Percentiles rank a stretch among this genome's conserved stretches.
These are phyloP conservation scores for Prionailurus viverrinus DNA, from an alignment of 2,113 vertebrate genomes.

Conservation along the genomic window DNA sequence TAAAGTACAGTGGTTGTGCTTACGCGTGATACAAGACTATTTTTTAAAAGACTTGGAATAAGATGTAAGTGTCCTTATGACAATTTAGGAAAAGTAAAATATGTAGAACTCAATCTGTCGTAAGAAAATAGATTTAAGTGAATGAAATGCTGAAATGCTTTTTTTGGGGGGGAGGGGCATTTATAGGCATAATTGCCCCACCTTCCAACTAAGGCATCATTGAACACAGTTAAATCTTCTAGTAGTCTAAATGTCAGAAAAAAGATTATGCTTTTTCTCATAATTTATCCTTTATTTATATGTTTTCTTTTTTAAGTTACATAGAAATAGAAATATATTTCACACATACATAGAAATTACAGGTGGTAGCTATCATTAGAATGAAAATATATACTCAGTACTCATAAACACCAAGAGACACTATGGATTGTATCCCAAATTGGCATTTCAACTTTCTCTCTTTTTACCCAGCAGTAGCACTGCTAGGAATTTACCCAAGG, in stretches of 20 bases:
- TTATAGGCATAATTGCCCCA: background rate
- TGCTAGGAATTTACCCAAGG: too few species aligned
- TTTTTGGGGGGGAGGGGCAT: background rate
- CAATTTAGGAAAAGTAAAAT: background rate
- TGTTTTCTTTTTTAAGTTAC: background rate
- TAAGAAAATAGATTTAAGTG: constrained; percentile 1
- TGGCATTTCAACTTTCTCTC: background rate
- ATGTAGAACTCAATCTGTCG: background rate
- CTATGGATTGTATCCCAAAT: background rate
- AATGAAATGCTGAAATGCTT: background rate
- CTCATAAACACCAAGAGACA: background rate
- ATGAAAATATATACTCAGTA: background rate
- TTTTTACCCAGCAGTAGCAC: background rate
- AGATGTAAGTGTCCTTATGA: background rate
- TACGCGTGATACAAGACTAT: background rate
- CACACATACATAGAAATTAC: background rate
- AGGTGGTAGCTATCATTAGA: background rate
- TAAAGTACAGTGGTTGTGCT: background rate
- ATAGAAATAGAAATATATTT: too few species aligned
- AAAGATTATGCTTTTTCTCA: background rate
- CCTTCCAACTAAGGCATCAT: background rate
- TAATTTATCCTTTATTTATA: background rate
- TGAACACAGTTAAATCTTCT: background rate
- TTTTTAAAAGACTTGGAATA: background rate
- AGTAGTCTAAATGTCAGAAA: background rate